Evolutionary conservation across 2,797 vertebrate genomes (phyloP).

Genomic region (Limnodromus scolopaceus): DNA sequence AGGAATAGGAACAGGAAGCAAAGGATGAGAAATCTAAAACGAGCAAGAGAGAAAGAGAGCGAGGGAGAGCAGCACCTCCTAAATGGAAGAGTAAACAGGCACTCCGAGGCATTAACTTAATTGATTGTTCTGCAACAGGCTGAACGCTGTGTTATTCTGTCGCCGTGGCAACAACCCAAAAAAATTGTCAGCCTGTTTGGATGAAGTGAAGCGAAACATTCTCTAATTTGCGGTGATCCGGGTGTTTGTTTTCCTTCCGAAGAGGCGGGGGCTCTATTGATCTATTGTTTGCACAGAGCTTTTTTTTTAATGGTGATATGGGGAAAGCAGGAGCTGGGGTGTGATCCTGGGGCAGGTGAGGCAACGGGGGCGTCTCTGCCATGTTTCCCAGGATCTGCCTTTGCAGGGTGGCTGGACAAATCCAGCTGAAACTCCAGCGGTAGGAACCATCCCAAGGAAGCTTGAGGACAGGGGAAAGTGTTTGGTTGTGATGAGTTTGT

Average conservation of each 20-base stretch:
- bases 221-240: conserved; percentile 75
- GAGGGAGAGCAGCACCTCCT: conserved; percentile 55
- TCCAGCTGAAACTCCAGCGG: neutral
- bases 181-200: conserved; percentile 87
- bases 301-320: neutral
- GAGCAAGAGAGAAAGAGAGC: neutral
- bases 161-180: conserved; percentile 87
- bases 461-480: neutral
- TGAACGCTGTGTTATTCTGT: conserved; percentile 86
- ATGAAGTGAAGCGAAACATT: conserved; percentile 88
- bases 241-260: conserved; percentile 74
- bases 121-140: conserved; percentile 88
- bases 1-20: neutral
- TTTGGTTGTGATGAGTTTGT: neutral
- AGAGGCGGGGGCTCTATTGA: conserved; percentile 69
- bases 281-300: conserved; percentile 62
- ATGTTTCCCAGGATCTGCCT: neutral
- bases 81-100: conserved; percentile 81
- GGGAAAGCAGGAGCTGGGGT: neutral
- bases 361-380: neutral
- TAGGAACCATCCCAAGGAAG: neutral
- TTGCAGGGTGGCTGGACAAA: neutral
- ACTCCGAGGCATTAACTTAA: conserved; percentile 87
- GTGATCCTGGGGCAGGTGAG: conserved; percentile 15
- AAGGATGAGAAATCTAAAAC: conserved; percentile 22